A percentile compares a stretch with the other conserved stretches of the same genome.
Conservation (phyloP, 2,888 invertebrate genomes). For the Lasioglossum vierecki region DNA sequence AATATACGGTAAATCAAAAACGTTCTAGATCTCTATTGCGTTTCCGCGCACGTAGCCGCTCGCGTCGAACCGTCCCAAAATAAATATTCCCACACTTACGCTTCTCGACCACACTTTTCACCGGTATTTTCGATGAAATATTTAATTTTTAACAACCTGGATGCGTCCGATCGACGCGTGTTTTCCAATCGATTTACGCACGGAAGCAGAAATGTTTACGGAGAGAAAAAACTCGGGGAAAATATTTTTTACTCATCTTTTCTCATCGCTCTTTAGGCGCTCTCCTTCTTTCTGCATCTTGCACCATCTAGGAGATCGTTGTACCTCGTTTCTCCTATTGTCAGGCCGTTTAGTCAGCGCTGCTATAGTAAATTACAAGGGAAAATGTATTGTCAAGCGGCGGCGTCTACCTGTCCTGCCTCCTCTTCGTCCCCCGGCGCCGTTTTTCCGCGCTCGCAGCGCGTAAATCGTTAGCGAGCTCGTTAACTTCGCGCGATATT, state of each 20-base stretch:
- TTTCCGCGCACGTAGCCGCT: background rate
- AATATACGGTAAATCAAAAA: background rate
- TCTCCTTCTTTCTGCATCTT: background rate
- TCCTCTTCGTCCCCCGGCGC: background rate
- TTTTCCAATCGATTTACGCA: background rate
- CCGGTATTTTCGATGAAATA: background rate
- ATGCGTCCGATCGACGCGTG: background rate
- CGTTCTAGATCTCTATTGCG: background rate
- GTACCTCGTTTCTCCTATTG: conserved; percentile 14
- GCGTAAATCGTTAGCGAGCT: conserved; percentile 55
- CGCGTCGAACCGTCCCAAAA: background rate
- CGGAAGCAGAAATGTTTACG: background rate
- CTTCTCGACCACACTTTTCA: background rate
- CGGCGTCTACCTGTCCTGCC: conserved; percentile 19
- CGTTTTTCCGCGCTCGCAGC: conserved; percentile 43
- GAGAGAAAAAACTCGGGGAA: background rate
- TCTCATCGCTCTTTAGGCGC: too few species aligned
- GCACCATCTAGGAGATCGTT: background rate
- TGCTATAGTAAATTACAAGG: conserved; percentile 52
- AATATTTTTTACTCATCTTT: background rate
- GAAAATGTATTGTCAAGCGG: conserved; percentile 46
- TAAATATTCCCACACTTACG: background rate
- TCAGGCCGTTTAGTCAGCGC: conserved; percentile 39
- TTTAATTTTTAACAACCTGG: background rate
- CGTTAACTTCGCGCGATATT: conserved; percentile 58